Conservation (phyloP, 1,140 invertebrate genomes). For the Schlechtendalia chinensis region DNA sequence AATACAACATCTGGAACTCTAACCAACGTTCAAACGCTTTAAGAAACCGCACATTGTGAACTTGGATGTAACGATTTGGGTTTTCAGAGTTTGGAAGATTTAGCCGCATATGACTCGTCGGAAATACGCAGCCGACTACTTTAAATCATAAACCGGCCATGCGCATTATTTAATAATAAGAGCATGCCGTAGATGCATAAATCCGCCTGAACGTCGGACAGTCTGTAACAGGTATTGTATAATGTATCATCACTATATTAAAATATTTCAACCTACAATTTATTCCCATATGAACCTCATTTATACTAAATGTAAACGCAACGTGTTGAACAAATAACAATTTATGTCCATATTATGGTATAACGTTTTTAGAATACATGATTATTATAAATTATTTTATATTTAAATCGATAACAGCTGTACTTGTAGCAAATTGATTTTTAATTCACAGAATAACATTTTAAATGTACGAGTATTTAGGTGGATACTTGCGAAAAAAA, state of each 20-base stretch:
- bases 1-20: conserved; percentile 13
- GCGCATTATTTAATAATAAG: no score
- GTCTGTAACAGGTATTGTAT: background rate
- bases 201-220: background rate
- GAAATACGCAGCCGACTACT: background rate
- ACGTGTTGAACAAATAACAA: no score
- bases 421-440: no score
- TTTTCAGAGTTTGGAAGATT: conserved; percentile 14
- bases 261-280: background rate
- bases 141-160: background rate
- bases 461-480: background rate
- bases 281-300: background rate
- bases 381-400: no score
- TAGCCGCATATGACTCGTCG: background rate
- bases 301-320: no score
- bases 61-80: conserved; percentile 2
- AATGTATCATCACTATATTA: no score
- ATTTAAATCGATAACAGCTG: no score
- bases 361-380: no score
- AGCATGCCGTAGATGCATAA: background rate
- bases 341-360: no score
- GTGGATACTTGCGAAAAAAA: background rate
- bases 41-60: background rate
- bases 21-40: background rate
- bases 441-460: background rate